Conservation (phyloP, 2,888 invertebrate genomes). For the Phortica okadai region DNA sequence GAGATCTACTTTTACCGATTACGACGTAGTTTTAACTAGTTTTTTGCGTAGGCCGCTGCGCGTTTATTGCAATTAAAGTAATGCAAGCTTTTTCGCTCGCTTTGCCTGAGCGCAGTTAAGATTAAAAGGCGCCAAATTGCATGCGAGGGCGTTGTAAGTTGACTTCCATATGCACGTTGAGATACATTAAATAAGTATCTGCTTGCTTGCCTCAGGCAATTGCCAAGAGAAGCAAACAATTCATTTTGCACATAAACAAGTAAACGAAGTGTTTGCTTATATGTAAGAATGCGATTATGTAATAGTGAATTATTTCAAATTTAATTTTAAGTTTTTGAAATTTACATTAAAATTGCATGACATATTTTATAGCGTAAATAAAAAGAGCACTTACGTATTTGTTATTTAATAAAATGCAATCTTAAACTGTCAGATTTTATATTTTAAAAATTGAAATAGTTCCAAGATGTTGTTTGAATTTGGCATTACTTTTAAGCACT, state of each 20-base stretch:
- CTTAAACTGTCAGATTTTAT: neutral
- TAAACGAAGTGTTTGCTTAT: too few species aligned
- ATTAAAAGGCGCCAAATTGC: neutral
- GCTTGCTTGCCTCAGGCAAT: neutral
- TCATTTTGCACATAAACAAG: too few species aligned
- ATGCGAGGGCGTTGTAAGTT: constrained; percentile 2
- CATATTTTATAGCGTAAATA: too few species aligned
- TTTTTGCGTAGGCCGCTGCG: neutral
- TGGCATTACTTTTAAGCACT: neutral
- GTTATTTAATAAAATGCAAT: too few species aligned
- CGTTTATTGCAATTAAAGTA: constrained; percentile 18
- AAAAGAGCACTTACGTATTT: too few species aligned
- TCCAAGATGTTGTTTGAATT: neutral
- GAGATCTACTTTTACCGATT: constrained; percentile 12
- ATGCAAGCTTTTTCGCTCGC: neutral
- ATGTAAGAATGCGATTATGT: too few species aligned
- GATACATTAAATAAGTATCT: neutral
- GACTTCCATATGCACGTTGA: neutral
- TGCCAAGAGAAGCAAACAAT: too few species aligned
- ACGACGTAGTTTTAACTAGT: constrained; percentile 10
- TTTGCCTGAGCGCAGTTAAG: neutral
- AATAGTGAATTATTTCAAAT: too few species aligned
- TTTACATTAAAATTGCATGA: too few species aligned
- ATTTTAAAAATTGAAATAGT: neutral
- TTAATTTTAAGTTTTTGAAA: too few species aligned